Conservation (phyloP, 2,888 invertebrate species). For the Oxytorus armatus region DNA sequence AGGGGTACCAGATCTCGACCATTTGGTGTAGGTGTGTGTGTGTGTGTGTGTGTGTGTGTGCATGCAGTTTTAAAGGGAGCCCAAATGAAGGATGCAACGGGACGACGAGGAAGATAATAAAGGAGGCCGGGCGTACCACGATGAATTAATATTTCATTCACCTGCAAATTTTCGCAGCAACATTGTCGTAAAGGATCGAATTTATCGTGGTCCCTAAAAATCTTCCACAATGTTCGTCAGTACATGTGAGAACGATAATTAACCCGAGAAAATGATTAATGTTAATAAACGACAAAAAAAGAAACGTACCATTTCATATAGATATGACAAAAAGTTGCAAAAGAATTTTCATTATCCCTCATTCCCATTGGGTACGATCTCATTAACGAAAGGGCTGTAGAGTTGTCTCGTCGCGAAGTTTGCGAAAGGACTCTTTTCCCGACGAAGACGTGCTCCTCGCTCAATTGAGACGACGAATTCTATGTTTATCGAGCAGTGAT, state of each 20-base stretch:
- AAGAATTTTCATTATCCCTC: neutral
- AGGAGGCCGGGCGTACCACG: conserved; percentile 8
- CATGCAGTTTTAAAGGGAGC: conserved; percentile 44
- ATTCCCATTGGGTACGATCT: neutral
- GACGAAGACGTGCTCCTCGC: conserved; percentile 42
- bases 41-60: conserved; percentile 17
- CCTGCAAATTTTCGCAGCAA: conserved; percentile 13
- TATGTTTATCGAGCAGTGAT: conserved; percentile 15
- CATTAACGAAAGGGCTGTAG: conserved; percentile 1
- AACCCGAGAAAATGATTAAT: too few relatives aligned
- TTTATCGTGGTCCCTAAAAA: neutral
- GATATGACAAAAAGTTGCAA: neutral
- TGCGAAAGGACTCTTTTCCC: conserved; percentile 1
- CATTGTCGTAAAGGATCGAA: neutral
- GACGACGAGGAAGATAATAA: conserved; percentile 44
- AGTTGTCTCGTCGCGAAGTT: neutral
- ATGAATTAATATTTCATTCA: conserved; percentile 32
- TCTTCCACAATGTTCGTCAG: too few relatives aligned
- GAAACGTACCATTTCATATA: neutral
- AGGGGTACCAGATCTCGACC: conserved; percentile 27
- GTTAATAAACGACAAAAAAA: too few relatives aligned
- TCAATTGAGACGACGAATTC: conserved; percentile 41
- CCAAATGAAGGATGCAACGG: conserved; percentile 53
- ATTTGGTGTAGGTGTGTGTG: conserved; percentile 16
- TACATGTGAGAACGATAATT: too few relatives aligned